Percentiles rank a stretch among this genome's conserved stretches.
Conservation (phyloP, 2,113 vertebrate species). For the Pygathrix nemaeus region DNA sequence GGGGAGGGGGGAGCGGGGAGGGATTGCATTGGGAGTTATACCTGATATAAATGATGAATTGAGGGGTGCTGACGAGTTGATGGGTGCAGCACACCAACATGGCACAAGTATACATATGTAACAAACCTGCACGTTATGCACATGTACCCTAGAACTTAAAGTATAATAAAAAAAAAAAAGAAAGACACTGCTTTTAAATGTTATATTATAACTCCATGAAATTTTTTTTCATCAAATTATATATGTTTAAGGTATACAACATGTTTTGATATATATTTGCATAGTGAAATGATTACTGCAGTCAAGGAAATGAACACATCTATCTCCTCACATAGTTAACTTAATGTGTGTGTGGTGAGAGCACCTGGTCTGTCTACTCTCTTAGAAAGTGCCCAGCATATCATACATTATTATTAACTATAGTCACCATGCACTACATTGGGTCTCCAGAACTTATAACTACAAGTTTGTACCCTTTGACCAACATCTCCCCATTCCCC, state of each 20-base stretch:
- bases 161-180: neutral
- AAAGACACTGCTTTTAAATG: neutral
- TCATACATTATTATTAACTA: neutral
- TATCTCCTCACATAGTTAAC: neutral
- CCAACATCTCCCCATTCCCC: neutral
- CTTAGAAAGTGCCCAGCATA: neutral
- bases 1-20: too few species aligned
- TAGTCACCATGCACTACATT: too few species aligned
- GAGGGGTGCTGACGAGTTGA: too few species aligned
- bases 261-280: neutral
- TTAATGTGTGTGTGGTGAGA: neutral
- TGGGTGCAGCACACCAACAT: too few species aligned
- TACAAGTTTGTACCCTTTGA: neutral
- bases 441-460: neutral
- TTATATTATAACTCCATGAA: neutral
- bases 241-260: neutral
- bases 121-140: too few species aligned
- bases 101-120: too few species aligned
- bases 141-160: too few species aligned
- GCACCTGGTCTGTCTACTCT: neutral
- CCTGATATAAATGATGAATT: too few species aligned
- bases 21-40: too few species aligned
- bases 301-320: neutral
- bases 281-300: neutral
- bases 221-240: neutral